These are phyloP conservation scores for Lethrus apterus DNA, from an alignment of 1,140 invertebrate genomes.

Conservation along the genomic window DNA sequence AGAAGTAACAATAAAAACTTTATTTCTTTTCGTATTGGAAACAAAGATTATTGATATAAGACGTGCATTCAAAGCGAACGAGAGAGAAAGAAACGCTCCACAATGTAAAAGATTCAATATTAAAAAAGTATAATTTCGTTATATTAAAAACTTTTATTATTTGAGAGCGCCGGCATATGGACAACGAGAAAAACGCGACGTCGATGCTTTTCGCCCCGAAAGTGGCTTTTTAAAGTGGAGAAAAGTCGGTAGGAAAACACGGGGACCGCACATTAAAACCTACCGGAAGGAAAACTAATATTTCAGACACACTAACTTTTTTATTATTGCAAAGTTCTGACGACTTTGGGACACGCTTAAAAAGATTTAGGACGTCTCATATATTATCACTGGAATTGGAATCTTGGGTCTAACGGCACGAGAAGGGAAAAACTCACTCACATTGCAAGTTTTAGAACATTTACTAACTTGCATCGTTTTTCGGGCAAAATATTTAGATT, in stretches of 20 bases:
- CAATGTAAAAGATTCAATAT: too few species aligned
- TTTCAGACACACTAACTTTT: conserved; percentile 9
- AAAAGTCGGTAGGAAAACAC: background rate
- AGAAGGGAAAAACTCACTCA: too few species aligned
- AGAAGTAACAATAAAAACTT: too few species aligned
- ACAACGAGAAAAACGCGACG: conserved; percentile 3
- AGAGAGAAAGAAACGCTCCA: background rate
- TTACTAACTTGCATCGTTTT: too few species aligned
- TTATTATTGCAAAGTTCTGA: conserved; percentile 10
- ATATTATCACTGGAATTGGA: too few species aligned
- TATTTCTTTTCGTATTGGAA: too few species aligned
- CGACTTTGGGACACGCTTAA: background rate
- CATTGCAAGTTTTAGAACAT: too few species aligned
- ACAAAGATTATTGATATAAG: conserved; percentile 11
- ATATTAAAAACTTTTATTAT: conserved; percentile 15
- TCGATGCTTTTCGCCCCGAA: background rate
- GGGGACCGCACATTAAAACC: conserved; percentile 1
- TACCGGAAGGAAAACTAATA: conserved; percentile 12
- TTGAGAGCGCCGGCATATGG: conserved; percentile 9
- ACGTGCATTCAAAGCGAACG: conserved; percentile 4
- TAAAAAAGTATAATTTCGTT: conserved; percentile 17
- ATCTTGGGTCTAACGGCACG: too few species aligned
- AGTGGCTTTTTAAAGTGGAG: conserved; percentile 4
- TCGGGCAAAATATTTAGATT: too few species aligned
- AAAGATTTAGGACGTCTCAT: conserved; percentile 3